Percentiles rank a stretch among this genome's conserved stretches.
phyloP scores from a whole-genome alignment of 2,113 vertebrate species.

The Spea bombifrons region DNA sequence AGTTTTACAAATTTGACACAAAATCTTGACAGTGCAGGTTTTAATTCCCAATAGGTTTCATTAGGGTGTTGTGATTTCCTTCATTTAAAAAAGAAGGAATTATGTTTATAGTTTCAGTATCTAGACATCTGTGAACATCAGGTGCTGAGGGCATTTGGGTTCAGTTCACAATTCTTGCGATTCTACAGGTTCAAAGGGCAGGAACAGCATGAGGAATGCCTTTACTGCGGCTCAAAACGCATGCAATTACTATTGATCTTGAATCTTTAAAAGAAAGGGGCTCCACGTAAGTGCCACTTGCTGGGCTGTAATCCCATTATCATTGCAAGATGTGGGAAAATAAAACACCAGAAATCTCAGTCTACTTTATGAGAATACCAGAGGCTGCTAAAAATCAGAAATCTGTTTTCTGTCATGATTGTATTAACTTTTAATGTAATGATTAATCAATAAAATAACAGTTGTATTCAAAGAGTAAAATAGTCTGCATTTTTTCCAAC shows the following conservation, averaged over 20 bases:
- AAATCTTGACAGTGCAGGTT: constrained; percentile 45
- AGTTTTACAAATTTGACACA: constrained; percentile 62
- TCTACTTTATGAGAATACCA: background rate
- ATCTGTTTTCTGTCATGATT: too few relatives aligned
- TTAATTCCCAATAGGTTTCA: constrained; percentile 65
- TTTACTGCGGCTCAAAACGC: constrained; percentile 42
- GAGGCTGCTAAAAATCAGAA: too few relatives aligned
- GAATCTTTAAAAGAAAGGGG: constrained; percentile 36
- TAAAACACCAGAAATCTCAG: constrained; percentile 19
- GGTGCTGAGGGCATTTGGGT: constrained; percentile 49
- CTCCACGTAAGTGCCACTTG: constrained; percentile 30
- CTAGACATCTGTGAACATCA: constrained; percentile 51
- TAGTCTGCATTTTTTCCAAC: too few relatives aligned
- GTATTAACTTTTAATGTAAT: too few relatives aligned
- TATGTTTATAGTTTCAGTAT: constrained; percentile 50
- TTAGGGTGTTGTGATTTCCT: constrained; percentile 53
- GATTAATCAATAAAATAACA: too few relatives aligned
- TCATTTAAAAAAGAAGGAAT: constrained; percentile 53
- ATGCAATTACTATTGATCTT: constrained; percentile 47
- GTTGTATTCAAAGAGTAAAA: too few relatives aligned
- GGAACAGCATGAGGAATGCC: constrained; percentile 51
- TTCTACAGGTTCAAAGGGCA: constrained; percentile 55
- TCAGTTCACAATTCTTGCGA: constrained; percentile 51
- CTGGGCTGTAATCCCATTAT: constrained; percentile 41
- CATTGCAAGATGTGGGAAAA: constrained; percentile 33